Evolutionary conservation across 2,113 vertebrate genomes (phyloP).

Genomic region (Brienomyrus longianalis): DNA sequence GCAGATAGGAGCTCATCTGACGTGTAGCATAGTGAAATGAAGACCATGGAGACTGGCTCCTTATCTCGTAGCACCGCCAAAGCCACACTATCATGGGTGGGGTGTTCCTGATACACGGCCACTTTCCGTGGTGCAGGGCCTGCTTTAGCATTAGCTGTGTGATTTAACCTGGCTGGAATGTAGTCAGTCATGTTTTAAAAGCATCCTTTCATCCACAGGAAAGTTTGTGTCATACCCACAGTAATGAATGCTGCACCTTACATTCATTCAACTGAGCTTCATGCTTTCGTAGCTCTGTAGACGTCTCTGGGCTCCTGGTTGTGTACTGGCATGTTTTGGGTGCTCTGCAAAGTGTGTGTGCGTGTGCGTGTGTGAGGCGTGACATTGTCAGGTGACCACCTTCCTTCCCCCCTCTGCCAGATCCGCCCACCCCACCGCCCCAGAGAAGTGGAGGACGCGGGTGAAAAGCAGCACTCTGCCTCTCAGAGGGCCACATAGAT

Average conservation of each 20-base stretch:
- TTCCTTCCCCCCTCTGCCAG: neutral
- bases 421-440: neutral
- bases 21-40: neutral
- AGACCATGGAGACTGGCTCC: neutral
- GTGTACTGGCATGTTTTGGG: neutral
- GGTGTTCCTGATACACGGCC: neutral
- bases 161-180: too few relatives aligned
- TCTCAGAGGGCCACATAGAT: conserved; percentile 48
- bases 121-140: neutral
- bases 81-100: neutral
- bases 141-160: too few relatives aligned
- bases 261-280: neutral
- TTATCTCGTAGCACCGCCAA: neutral
- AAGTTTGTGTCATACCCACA: neutral
- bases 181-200: too few relatives aligned
- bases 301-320: neutral
- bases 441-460: conserved; percentile 23
- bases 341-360: neutral
- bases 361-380: neutral
- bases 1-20: neutral
- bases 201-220: too few relatives aligned
- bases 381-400: neutral
- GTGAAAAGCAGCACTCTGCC: conserved; percentile 36
- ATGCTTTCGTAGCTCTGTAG: neutral
- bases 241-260: neutral